These are phyloP conservation scores for Sphenodon punctatus DNA, from an alignment of 2,797 vertebrate genomes.

Conservation along the genomic window DNA sequence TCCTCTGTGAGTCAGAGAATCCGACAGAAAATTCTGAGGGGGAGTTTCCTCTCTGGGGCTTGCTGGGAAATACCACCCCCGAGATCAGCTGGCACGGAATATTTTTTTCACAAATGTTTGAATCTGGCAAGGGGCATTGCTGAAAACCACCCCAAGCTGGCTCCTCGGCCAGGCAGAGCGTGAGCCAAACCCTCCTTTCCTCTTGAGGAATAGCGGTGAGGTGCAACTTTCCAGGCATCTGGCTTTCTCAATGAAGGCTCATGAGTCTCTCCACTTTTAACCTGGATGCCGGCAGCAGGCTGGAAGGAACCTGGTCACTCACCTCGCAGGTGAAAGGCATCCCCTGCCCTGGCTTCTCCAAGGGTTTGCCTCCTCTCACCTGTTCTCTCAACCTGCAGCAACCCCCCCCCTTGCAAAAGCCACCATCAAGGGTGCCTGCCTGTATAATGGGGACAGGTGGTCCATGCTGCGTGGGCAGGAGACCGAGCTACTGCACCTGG, in stretches of 20 bases:
- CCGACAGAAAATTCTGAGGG: conserved; percentile 19
- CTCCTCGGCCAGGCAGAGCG: not conserved
- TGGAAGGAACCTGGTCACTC: accelerated
- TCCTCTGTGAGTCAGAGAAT: conserved; percentile 26
- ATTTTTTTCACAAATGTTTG: conserved; percentile 28
- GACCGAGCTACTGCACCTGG: too few relatives aligned
- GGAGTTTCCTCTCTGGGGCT: conserved; percentile 32
- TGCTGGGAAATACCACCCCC: conserved; percentile 18
- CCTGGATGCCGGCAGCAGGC: conserved; percentile 13
- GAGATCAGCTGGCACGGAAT: conserved; percentile 13
- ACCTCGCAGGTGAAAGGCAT: not conserved
- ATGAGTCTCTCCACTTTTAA: not conserved
- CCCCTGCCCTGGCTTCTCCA: not conserved
- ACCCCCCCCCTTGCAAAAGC: conserved; percentile 36
- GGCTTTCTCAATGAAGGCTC: not conserved
- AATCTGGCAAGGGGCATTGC: not conserved
- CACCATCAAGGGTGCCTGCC: too few relatives aligned
- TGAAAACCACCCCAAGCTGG: conserved; percentile 13
- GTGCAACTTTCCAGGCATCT: conserved; percentile 21
- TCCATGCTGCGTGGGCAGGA: too few relatives aligned
- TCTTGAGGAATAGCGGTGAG: conserved; percentile 5
- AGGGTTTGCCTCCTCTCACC: conserved; percentile 6
- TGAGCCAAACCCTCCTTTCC: conserved; percentile 28
- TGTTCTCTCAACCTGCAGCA: not conserved
- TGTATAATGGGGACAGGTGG: too few relatives aligned